Evolutionary conservation across 2,797 vertebrate genomes (phyloP).

Genomic region (Xyrichtys novacula): DNA sequence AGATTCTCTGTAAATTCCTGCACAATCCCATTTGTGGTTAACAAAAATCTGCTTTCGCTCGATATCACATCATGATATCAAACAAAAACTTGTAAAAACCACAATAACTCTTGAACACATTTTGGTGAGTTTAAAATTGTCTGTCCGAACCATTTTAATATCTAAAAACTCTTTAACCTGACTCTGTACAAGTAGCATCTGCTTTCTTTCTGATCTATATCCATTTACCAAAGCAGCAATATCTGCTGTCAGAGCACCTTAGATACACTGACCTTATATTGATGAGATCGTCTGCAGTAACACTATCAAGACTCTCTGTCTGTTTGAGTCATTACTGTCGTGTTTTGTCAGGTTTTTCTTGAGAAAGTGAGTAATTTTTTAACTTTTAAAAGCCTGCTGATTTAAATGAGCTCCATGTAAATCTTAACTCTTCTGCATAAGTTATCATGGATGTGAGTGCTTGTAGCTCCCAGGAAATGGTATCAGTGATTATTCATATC

Average conservation of each 20-base stretch:
- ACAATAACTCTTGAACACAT: too few species aligned
- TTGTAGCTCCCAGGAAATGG: slow-evolving; percentile 77
- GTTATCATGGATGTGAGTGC: slow-evolving; percentile 61
- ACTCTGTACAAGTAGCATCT: too few species aligned
- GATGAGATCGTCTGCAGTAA: neutral
- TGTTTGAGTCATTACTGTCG: slow-evolving; percentile 1
- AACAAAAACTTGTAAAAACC: too few species aligned
- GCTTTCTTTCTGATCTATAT: too few species aligned
- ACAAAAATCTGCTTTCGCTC: too few species aligned
- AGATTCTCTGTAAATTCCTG: too few species aligned
- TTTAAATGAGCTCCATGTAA: slow-evolving; percentile 72
- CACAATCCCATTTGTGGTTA: too few species aligned
- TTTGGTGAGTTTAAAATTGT: too few species aligned
- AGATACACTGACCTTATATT: neutral
- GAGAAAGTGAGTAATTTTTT: slow-evolving; percentile 26
- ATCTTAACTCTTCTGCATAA: slow-evolving; percentile 74
- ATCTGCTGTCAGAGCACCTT: neutral
- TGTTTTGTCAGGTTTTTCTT: neutral
- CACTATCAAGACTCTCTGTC: neutral
- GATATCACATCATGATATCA: too few species aligned
- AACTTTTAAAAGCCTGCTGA: slow-evolving; percentile 46
- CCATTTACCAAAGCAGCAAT: too few species aligned
- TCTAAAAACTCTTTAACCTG: too few species aligned
- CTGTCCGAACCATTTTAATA: too few species aligned
- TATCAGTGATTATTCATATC: slow-evolving; percentile 88